Base-by-base conservation (phyloP, 2,797 vertebrate species). In the Neopelma chrysocephalum region DNA sequence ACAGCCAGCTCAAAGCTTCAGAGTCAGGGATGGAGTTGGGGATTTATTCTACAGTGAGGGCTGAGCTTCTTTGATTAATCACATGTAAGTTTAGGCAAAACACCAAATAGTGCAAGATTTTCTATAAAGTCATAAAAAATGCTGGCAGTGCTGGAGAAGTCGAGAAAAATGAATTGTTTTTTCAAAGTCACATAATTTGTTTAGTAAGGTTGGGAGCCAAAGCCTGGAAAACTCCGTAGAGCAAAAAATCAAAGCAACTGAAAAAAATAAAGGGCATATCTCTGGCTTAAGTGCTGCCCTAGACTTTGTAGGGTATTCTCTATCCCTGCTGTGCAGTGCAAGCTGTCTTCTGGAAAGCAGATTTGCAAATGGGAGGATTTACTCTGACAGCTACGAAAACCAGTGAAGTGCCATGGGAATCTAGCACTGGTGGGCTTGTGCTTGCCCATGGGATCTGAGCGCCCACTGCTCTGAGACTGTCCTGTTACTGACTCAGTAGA, bases 101-200 rank as follows among this genome's bases (percentile, higher is more conserved):
- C 48, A 93, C n/a, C 64, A 94, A 94, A 70, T 2, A 92, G 61
- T 1, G 0, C 45, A 64, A 78, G 79, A 50, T 84, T 92, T 70
- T 84, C 86, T 77, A 2, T 50, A 73, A 87, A 91, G 79, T 65
- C 72, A 45, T 71, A 61, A 69, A 86, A 83, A 90, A 73, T 4
- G 29, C 14, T 89, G 81, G 75, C 89, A 77, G 77, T 0, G 13
- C 54, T 25, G 58, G 27, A 53, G 83, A 82, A 96, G 75, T 54
- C 68, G 29, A 82, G 71, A 93, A 95, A 94, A 94, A 92, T 68
- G n/a, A 93, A 95, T 92, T 87, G 86, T 82, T 94, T 93, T 88
- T 82, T 65, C 53, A 26, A 83, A 96, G 88, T 62, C 15, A 1
- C 58, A 12, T 85, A 88, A 86, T 83, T 86, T 32, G 38, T 90